Evolutionary conservation across 2,113 vertebrate species (phyloP).

Genomic region (Pogona vitticeps): DNA sequence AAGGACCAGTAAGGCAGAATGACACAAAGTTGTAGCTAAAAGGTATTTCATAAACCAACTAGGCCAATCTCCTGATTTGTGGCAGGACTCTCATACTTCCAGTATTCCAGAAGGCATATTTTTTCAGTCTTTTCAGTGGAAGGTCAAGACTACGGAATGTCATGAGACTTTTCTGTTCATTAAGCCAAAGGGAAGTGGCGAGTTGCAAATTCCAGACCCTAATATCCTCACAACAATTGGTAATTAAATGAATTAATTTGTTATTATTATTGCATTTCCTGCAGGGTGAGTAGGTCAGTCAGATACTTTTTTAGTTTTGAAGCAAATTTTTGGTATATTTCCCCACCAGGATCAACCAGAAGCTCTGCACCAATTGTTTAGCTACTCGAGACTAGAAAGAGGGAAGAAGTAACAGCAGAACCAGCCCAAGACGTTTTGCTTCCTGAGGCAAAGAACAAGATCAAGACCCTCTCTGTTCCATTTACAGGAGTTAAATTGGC

Average conservation of each 20-base stretch:
- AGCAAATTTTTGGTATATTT: not conserved
- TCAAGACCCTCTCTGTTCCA: no score
- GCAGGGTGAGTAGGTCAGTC: not conserved
- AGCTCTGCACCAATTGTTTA: not conserved
- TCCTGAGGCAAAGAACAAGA: no score
- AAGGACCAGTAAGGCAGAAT: not conserved
- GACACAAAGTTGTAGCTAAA: not conserved
- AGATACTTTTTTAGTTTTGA: not conserved
- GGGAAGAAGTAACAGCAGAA: not conserved
- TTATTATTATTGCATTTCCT: not conserved
- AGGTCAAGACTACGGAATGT: not conserved
- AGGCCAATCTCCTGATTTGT: not conserved
- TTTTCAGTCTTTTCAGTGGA: not conserved
- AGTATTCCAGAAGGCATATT: not conserved
- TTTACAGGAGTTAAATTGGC: no score
- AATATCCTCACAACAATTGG: not conserved
- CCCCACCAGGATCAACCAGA: not conserved
- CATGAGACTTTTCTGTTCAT: not conserved
- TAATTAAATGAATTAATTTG: no score
- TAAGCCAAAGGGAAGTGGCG: not conserved
- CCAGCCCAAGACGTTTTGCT: not conserved
- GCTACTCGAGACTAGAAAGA: not conserved
- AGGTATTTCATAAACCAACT: not conserved
- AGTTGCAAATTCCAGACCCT: not conserved
- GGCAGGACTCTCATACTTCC: not conserved